phyloP scores from a whole-genome alignment of 1,140 invertebrate species.

The Caligus rogercresseyi region DNA sequence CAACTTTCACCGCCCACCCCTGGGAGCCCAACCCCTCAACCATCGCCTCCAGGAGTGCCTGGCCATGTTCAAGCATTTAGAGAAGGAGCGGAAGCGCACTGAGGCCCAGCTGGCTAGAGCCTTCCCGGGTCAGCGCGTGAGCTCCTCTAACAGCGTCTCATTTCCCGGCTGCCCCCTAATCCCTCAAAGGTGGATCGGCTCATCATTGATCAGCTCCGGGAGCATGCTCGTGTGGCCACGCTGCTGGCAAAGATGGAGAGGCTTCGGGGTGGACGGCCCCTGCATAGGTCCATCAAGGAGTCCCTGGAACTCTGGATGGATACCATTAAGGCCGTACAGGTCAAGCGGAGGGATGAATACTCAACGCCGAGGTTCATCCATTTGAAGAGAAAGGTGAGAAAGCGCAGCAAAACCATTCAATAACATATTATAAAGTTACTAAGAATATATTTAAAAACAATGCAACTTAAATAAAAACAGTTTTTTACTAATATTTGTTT shows the following conservation, averaged over 20 bases:
- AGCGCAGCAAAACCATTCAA: too few relatives aligned
- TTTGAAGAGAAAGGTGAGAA: neutral
- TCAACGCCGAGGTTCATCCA: conserved; percentile 31
- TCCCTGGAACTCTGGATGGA: conserved; percentile 45
- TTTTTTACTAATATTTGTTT: too few relatives aligned
- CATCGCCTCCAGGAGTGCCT: conserved; percentile 55
- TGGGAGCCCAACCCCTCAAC: conserved; percentile 37
- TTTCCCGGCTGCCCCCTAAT: conserved; percentile 57
- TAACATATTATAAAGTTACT: too few relatives aligned
- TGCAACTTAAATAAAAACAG: too few relatives aligned
- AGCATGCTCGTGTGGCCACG: conserved; percentile 50
- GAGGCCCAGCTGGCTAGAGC: conserved; percentile 60
- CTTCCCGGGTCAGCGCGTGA: conserved; percentile 59
- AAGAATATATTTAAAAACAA: too few relatives aligned
- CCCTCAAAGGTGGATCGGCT: conserved; percentile 63
- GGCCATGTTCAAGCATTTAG: conserved; percentile 59
- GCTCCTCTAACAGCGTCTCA: conserved; percentile 57
- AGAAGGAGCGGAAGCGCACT: conserved; percentile 64
- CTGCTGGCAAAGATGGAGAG: conserved; percentile 49
- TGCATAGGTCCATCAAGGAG: conserved; percentile 42
- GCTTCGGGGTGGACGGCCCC: conserved; percentile 33
- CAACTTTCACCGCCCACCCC: too few relatives aligned
- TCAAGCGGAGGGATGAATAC: conserved; percentile 43
- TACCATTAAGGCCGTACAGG: conserved; percentile 44
- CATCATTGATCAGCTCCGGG: conserved; percentile 60